Evolutionary conservation across 64 coral and sea anemone genomes (phyloP), one percentile per base, ranked within the genome.

Genomic region (Dendrophyllia cribrosa): DNA sequence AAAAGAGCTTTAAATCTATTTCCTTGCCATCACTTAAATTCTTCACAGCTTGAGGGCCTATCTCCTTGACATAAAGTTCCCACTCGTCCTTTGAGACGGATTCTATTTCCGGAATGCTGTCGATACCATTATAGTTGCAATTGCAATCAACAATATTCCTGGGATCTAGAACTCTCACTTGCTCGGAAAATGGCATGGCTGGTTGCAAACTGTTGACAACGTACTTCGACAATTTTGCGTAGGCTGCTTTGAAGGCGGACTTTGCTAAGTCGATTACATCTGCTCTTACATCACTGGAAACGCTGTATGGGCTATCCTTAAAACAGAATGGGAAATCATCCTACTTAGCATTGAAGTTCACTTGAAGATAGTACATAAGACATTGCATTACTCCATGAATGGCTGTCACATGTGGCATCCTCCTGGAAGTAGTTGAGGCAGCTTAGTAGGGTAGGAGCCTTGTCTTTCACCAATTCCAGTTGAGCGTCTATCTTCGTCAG

Each of bases 361-460:
- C 86, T 52, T 17, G 1, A 20, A 88, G 70, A 16, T 75, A 88
- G 24, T 20, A 75, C 7, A 75, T 16, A 55, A 88, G 55, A 43
- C 67, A 75, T 52, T 88, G 48, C n/a, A 88, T 5, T n/a, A 73
- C 73, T 21, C 51, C 45, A 43, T 87, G 67, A 21, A 48, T 70
- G n/a, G 47, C 69, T 21, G 3, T 72, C 25, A 75, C 43, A 19
- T 88, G 86, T 15, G 89, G 76, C n/a, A 58, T 73, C 34, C 55
- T 91, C 19, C 25, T 91, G 77, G 25, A 91, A 81, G 89, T 91
- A 91, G 43, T 91, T 43, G 4, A 91, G 75, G 66, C 82, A 91
- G 43, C 58, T 58, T 51, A 79, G 70, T 52, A 91, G 45, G 24
- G 78, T 82, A 12, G 89, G 76, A 24, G 77, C 34, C 71, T 91